Evolutionary conservation across 2,797 vertebrate genomes (phyloP).

Genomic region (Myotis planiceps): DNA sequence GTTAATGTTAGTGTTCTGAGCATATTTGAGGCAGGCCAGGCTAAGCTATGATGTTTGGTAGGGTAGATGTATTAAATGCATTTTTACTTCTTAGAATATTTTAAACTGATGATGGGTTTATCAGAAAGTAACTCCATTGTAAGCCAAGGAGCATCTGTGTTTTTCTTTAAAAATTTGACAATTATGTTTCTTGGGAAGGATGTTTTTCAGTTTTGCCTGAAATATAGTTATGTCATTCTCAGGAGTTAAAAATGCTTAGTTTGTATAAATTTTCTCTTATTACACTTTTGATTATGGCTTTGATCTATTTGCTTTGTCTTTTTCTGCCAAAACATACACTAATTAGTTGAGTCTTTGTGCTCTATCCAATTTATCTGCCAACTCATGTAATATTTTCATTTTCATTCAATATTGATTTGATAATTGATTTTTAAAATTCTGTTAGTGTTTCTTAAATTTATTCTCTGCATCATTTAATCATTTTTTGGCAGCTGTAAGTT

Average conservation of each 20-base stretch:
- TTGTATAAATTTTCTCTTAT: background rate
- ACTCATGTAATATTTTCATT: background rate
- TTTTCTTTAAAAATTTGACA: background rate
- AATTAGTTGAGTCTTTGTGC: background rate
- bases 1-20: background rate
- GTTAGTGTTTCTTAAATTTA: background rate
- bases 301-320: background rate
- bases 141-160: background rate
- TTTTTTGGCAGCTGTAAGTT: background rate
- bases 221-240: background rate
- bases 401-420: constrained; percentile 24
- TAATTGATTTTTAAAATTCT: background rate
- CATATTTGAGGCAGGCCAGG: background rate
- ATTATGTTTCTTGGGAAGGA: background rate
- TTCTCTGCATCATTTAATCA: background rate
- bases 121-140: background rate
- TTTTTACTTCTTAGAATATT: background rate
- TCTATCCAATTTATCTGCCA: background rate
- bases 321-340: constrained; percentile 17
- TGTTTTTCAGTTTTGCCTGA: background rate
- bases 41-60: background rate
- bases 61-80: background rate
- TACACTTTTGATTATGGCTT: background rate
- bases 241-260: background rate
- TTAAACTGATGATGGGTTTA: background rate